Evolutionary conservation across 2,888 invertebrate genomes (phyloP), one percentile per base, ranked within the genome.

Genomic region (Polyommatus iphigenia): DNA sequence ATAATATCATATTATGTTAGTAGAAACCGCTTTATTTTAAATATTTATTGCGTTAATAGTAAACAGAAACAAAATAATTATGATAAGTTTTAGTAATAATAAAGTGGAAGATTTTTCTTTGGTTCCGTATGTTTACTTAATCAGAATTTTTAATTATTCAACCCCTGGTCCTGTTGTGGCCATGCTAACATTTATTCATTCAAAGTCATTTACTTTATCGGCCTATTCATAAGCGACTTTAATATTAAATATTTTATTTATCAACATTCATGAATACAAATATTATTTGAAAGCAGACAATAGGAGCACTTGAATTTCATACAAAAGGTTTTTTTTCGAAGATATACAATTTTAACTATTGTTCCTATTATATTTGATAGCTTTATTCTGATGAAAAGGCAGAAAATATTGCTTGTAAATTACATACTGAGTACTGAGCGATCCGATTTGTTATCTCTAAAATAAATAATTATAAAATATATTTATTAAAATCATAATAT

Each of bases 181-280:
- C 57, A 7, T n/a, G 57, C 20, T 57, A n/a, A n/a, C 20, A 59
- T n/a, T 59, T 20, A 20, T 59, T 20, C 8, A 59, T 59, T 59
- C 59, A 6, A 24, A 62, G 20, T 62, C 62, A 62, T 20, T 15
- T 29, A 29, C 20, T 24, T 62, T 29, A 29, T 29, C 2, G 6
- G 29, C 67, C 29, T 67, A 32, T 67, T 67, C 29, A 32, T 67
- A 73, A 73, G 73, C 46, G 24, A 73, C 13, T 41, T 20, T 73
- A n/a, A n/a, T 18, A 71, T 32, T 71, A 18, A 36, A 72, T 73
- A 46, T 41, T 46, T 20, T 73, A 73, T 46, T 73, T 41, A 73
- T 41, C 41, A 41, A 73, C 10, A 73, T 20, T 24, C 46, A 20
- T 6, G 46, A 46, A 41, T 73, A 46, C 5, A 41, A 73, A 73